These are phyloP conservation scores for Pectinophora gossypiella DNA, from an alignment of 1,140 invertebrate species.

Conservation along the genomic window DNA sequence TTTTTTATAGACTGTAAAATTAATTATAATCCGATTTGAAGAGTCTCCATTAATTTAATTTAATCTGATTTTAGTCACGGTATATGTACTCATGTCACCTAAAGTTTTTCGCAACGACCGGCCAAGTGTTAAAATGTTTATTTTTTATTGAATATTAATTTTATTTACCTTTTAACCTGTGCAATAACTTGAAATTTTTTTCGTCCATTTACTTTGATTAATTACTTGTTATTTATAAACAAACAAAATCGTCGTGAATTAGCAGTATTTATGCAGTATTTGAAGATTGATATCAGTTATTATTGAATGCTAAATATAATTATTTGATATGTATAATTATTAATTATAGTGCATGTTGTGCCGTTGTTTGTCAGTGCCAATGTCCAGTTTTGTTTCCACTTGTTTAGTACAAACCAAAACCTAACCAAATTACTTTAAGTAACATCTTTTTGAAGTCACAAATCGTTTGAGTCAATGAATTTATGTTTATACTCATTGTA, in stretches of 20 bases:
- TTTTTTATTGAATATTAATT: constrained; percentile 21
- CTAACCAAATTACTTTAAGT: constrained; percentile 51
- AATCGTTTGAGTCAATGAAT: constrained; percentile 34
- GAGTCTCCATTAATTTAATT: too few relatives aligned
- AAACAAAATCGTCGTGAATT: constrained; percentile 54
- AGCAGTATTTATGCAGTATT: constrained; percentile 65
- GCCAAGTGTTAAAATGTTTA: constrained; percentile 7
- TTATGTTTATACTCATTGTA: not conserved
- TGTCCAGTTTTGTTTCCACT: constrained; percentile 24
- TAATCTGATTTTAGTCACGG: too few relatives aligned
- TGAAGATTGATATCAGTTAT: constrained; percentile 18
- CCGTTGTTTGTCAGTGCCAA: too few relatives aligned
- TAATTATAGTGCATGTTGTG: constrained; percentile 22
- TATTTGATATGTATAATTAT: constrained; percentile 4
- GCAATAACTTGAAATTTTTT: constrained; percentile 67
- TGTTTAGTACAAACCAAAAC: constrained; percentile 46
- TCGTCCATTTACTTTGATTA: constrained; percentile 60
- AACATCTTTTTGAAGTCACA: constrained; percentile 52
- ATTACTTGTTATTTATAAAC: constrained; percentile 32
- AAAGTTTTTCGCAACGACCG: not conserved
- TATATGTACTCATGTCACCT: too few relatives aligned
- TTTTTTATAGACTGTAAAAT: too few relatives aligned
- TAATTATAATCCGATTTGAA: too few relatives aligned
- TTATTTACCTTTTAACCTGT: constrained; percentile 31
- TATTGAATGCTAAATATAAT: not conserved